Conservation (phyloP, 2,888 invertebrate genomes). For the Andrena dorsata region DNA sequence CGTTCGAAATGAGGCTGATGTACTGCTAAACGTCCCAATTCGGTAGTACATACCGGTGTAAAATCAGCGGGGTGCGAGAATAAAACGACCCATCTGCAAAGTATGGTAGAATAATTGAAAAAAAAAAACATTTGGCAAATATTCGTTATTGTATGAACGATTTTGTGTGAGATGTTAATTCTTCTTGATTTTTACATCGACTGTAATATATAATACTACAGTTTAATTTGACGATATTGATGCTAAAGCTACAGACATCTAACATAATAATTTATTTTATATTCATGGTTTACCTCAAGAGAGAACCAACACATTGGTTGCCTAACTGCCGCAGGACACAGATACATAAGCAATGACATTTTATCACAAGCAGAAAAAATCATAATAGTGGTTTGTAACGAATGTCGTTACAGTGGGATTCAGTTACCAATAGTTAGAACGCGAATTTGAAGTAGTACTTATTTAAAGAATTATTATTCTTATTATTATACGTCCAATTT, state of each 20-base stretch:
- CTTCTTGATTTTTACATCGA: too few species aligned
- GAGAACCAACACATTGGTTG: neutral
- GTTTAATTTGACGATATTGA: too few species aligned
- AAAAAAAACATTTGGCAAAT: neutral
- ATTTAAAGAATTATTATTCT: too few species aligned
- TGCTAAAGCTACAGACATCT: too few species aligned
- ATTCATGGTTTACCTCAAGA: neutral
- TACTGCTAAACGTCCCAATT: conserved; percentile 91
- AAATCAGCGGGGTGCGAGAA: conserved; percentile 96
- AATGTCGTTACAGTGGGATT: neutral
- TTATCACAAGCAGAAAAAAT: neutral
- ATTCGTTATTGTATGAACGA: neutral
- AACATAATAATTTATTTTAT: neutral
- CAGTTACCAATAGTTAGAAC: neutral
- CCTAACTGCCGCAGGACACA: neutral
- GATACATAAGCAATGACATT: neutral
- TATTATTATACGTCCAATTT: too few species aligned
- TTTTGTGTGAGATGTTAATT: neutral
- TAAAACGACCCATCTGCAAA: conserved; percentile 92
- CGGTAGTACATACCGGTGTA: conserved; percentile 96
- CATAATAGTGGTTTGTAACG: neutral
- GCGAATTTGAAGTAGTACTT: neutral
- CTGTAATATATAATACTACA: too few species aligned
- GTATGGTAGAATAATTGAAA: too few species aligned
- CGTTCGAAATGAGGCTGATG: conserved; percentile 90